phyloP scores from a whole-genome alignment of 2,888 invertebrate genomes.

The Cryptocephalus moraei region DNA sequence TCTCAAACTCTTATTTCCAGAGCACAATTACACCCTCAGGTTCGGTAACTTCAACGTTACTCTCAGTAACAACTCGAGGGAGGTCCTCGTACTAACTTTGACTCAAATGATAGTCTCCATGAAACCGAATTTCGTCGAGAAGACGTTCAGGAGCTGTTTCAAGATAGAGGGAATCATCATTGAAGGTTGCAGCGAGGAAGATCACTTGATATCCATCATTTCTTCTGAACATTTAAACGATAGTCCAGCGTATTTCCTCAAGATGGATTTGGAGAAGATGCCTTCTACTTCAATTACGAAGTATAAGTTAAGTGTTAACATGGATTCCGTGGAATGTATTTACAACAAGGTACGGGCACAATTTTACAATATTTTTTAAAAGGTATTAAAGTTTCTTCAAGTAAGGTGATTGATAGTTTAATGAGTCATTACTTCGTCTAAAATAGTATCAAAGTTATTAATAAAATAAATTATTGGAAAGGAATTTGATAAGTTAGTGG shows the following conservation, averaged over 20 bases:
- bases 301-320: slow-evolving; percentile 48
- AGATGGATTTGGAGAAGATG: slow-evolving; percentile 64
- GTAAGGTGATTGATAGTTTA: too few relatives aligned
- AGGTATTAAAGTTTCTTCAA: too few relatives aligned
- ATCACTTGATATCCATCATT: slow-evolving; percentile 60
- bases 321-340: slow-evolving; percentile 66
- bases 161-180: slow-evolving; percentile 63
- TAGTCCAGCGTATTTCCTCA: slow-evolving; percentile 59
- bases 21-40: slow-evolving; percentile 67
- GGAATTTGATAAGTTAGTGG: too few relatives aligned
- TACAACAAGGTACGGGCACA: slow-evolving; percentile 58
- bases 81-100: slow-evolving; percentile 60
- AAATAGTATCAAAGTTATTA: too few relatives aligned
- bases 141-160: slow-evolving; percentile 22
- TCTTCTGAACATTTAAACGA: slow-evolving; percentile 50
- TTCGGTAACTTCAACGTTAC: slow-evolving; percentile 62
- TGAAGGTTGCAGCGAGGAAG: slow-evolving; percentile 63
- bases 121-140: slow-evolving; percentile 27
- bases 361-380: background rate
- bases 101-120: slow-evolving; percentile 49
- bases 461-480: too few relatives aligned
- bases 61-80: slow-evolving; percentile 55
- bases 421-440: too few relatives aligned
- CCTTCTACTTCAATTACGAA: slow-evolving; percentile 55
- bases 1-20: slow-evolving; percentile 35